These are phyloP conservation scores for Lepidonotus clava DNA, from an alignment of 2,888 invertebrate genomes.

Conservation along the genomic window DNA sequence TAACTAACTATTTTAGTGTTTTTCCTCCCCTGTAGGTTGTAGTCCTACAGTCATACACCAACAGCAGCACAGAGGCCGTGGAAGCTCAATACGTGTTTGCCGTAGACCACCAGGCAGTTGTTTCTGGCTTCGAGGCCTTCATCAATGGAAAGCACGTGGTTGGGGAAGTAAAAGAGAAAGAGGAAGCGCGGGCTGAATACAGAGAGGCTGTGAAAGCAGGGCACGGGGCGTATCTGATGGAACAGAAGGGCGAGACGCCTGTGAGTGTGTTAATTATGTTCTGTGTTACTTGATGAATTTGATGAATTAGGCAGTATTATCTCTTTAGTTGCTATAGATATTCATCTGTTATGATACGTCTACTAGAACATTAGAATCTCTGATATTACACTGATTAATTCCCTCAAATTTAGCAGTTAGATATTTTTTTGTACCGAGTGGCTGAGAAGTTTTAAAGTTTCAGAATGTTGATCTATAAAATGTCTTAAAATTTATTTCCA, in stretches of 20 bases:
- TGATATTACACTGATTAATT: too few species aligned
- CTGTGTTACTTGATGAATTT: too few species aligned
- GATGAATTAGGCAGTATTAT: too few species aligned
- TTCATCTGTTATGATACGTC: not conserved
- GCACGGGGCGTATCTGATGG: slow-evolving; percentile 80
- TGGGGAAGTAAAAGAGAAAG: slow-evolving; percentile 80
- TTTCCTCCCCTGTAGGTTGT: slow-evolving; percentile 77
- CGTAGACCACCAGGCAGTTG: slow-evolving; percentile 78
- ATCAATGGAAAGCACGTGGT: slow-evolving; percentile 80
- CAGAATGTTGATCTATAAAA: too few species aligned
- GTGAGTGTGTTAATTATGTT: too few species aligned
- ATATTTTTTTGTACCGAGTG: too few species aligned
- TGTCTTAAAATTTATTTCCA: too few species aligned
- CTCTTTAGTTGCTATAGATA: too few species aligned
- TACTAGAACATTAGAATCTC: too few species aligned
- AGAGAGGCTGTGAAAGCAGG: slow-evolving; percentile 78
- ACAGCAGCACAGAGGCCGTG: slow-evolving; percentile 70
- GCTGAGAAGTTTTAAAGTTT: too few species aligned
- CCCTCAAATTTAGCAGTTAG: too few species aligned
- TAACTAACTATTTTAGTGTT: too few species aligned
- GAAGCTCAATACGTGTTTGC: slow-evolving; percentile 81
- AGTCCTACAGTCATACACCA: slow-evolving; percentile 76
- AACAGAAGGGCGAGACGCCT: slow-evolving; percentile 78
- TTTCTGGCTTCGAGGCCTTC: slow-evolving; percentile 81
- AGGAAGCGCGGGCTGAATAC: slow-evolving; percentile 78